Evolutionary conservation across 1,140 invertebrate genomes (phyloP).

Genomic region (Tachypleus tridentatus): DNA sequence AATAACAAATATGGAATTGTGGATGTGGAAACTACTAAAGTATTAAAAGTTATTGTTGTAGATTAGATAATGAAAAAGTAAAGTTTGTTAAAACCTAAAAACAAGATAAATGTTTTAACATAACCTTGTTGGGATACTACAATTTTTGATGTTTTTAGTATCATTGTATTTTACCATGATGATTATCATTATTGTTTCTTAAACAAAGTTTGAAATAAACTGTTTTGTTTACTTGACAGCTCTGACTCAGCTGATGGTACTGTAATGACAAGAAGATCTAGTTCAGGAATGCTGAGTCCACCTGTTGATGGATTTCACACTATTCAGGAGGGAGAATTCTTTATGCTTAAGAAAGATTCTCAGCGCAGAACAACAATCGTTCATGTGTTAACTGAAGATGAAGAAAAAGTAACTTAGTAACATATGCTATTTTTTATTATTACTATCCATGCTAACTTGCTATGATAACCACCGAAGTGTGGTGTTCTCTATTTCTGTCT

Average conservation of each 20-base stretch:
- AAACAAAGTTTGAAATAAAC: too few species aligned
- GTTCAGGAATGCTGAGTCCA: slow-evolving; percentile 22
- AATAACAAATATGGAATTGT: too few species aligned
- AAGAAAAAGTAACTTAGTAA: slow-evolving; percentile 52
- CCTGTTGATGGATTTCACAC: slow-evolving; percentile 25
- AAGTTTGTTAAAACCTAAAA: too few species aligned
- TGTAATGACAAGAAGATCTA: slow-evolving; percentile 27
- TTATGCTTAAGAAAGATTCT: slow-evolving; percentile 91
- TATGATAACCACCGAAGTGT: neutral
- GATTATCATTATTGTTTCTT: too few species aligned
- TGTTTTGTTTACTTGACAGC: too few species aligned
- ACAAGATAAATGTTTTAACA: too few species aligned
- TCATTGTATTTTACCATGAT: too few species aligned
- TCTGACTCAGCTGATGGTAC: slow-evolving; percentile 31
- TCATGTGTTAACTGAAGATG: slow-evolving; percentile 76
- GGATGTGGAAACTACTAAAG: too few species aligned
- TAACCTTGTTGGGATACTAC: too few species aligned
- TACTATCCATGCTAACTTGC: neutral
- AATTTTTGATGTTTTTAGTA: too few species aligned
- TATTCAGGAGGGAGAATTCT: slow-evolving; percentile 71
- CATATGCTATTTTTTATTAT: neutral
- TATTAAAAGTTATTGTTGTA: too few species aligned
- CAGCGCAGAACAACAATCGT: slow-evolving; percentile 83
- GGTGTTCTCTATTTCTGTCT: neutral
- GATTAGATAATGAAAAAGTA: too few species aligned